These are phyloP conservation scores for Hippotragus niger DNA, from an alignment of 2,113 vertebrate genomes.

Conservation along the genomic window DNA sequence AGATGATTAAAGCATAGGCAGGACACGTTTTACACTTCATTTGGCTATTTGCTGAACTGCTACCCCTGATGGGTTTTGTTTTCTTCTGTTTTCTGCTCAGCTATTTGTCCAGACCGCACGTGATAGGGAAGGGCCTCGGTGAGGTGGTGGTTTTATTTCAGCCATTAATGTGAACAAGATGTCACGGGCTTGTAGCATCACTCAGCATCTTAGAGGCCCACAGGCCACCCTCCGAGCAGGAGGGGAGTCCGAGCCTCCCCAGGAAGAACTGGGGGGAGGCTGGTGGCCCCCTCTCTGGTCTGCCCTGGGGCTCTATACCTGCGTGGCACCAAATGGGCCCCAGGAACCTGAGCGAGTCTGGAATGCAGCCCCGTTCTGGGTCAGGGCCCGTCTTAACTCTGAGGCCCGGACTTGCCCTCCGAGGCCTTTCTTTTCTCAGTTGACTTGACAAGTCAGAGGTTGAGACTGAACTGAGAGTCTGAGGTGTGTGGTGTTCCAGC, in stretches of 20 bases:
- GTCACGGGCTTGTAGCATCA: fast-evolving
- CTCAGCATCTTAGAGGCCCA: neutral
- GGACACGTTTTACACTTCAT: neutral
- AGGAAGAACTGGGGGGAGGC: neutral
- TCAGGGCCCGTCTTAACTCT: neutral
- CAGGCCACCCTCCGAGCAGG: neutral
- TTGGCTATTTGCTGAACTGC: neutral
- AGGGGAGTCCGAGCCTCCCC: neutral
- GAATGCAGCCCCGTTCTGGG: neutral
- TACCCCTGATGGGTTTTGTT: neutral
- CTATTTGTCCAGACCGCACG: neutral
- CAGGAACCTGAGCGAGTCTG: neutral
- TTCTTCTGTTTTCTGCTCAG: neutral
- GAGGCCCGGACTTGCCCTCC: neutral
- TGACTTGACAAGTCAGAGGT: neutral
- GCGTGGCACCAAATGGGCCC: neutral
- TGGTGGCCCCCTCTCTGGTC: neutral
- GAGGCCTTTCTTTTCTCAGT: neutral
- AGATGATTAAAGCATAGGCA: neutral
- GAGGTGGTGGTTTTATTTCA: neutral
- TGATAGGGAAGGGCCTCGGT: neutral
- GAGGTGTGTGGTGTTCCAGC: neutral
- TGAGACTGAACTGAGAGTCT: neutral
- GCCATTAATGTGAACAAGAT: neutral
- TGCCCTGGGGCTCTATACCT: neutral